These are phyloP conservation scores for Oncorhynchus kisutch DNA, from an alignment of 2,113 vertebrate genomes.

Conservation along the genomic window DNA sequence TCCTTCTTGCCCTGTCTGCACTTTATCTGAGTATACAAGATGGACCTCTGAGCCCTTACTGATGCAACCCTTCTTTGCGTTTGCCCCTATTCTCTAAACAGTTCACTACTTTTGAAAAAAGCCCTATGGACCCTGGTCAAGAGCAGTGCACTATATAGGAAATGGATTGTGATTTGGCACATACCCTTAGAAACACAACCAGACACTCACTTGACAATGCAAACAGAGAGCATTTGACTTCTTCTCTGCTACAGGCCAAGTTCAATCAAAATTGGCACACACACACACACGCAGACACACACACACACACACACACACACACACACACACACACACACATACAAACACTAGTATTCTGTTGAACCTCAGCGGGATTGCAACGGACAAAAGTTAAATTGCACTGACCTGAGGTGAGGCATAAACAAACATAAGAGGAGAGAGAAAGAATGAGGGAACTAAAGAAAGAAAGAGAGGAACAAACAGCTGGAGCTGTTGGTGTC, in stretches of 20 bases:
- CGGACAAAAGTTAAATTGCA: constrained; percentile 59
- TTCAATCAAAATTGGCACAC: constrained; percentile 34
- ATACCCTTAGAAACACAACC: neutral
- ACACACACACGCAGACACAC: neutral
- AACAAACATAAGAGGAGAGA: too few relatives aligned
- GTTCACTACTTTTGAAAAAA: neutral
- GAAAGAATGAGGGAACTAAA: too few relatives aligned
- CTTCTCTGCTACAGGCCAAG: constrained; percentile 33
- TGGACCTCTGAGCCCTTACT: neutral
- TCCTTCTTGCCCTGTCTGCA: too few relatives aligned
- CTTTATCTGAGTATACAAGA: neutral
- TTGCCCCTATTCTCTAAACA: neutral
- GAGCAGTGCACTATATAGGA: too few relatives aligned
- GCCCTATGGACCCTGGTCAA: too few relatives aligned
- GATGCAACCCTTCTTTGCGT: neutral
- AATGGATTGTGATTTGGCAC: neutral
- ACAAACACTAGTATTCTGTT: constrained; percentile 16
- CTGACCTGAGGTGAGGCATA: constrained; percentile 47
- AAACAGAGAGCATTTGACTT: constrained; percentile 49
- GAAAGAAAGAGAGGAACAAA: too few relatives aligned
- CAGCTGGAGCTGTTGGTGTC: too few relatives aligned
- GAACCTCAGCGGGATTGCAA: constrained; percentile 42
- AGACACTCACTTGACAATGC: constrained; percentile 23
- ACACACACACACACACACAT: constrained; percentile 5
- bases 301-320: neutral